Percentiles rank a stretch among this genome's conserved stretches.
Evolutionary conservation across 1,140 invertebrate species (phyloP).

Genomic region (Zelostemma sp.): DNA sequence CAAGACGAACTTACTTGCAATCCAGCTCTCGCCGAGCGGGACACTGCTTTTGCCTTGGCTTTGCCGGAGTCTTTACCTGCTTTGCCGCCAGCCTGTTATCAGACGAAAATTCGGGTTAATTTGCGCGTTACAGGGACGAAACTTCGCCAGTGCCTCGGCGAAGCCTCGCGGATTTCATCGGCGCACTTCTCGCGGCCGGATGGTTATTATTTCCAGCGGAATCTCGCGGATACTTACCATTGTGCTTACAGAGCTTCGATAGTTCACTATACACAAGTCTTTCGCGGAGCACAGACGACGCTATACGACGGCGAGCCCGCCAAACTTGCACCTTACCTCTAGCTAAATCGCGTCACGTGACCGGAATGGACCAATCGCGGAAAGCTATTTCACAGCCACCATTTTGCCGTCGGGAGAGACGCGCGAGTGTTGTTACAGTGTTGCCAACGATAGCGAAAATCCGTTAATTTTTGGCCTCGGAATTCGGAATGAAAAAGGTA

Average conservation of each 20-base stretch:
- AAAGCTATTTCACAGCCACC: slow-evolving; percentile 4
- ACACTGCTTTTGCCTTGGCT: slow-evolving; percentile 99
- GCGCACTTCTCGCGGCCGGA: slow-evolving; percentile 42
- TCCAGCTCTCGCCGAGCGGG: slow-evolving; percentile 96
- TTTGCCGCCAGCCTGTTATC: slow-evolving; percentile 94
- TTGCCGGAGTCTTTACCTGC: slow-evolving; percentile 99
- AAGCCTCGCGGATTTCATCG: slow-evolving; percentile 38
- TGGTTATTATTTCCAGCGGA: slow-evolving; percentile 58
- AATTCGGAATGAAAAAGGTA: background rate
- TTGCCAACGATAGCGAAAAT: slow-evolving; percentile 13
- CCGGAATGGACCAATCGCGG: slow-evolving; percentile 42
- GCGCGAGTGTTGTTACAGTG: slow-evolving; percentile 14
- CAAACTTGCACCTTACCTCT: slow-evolving; percentile 63
- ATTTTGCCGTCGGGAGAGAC: slow-evolving; percentile 23
- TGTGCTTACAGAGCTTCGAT: slow-evolving; percentile 54
- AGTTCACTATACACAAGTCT: slow-evolving; percentile 54
- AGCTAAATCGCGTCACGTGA: slow-evolving; percentile 56
- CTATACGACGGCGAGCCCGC: slow-evolving; percentile 58
- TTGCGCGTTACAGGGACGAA: slow-evolving; percentile 59
- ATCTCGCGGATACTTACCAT: slow-evolving; percentile 72
- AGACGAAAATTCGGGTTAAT: slow-evolving; percentile 67
- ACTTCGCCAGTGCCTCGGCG: slow-evolving; percentile 61
- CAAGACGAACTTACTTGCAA: slow-evolving; percentile 84
- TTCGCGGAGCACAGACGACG: slow-evolving; percentile 50
- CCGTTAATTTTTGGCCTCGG: slow-evolving; percentile 22